A percentile compares a stretch with the other conserved stretches of the same genome.
Evolutionary conservation across 1,140 invertebrate genomes (phyloP).

Genomic region (Leptinotarsa defecta): DNA sequence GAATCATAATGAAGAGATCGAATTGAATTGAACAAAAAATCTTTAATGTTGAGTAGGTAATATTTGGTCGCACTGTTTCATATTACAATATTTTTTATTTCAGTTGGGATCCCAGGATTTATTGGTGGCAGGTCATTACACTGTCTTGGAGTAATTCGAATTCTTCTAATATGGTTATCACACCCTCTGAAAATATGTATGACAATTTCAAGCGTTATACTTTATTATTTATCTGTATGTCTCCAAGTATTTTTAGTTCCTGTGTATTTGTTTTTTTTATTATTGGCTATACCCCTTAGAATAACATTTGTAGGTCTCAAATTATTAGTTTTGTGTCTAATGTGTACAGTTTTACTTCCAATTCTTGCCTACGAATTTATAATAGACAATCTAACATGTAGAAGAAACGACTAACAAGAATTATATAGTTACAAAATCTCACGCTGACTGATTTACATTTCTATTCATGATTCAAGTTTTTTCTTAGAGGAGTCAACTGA

Average conservation of each 20-base stretch:
- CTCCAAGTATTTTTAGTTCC: background rate
- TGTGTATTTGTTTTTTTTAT: background rate
- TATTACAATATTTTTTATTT: background rate
- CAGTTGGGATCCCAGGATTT: background rate
- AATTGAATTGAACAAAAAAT: background rate
- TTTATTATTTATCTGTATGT: background rate
- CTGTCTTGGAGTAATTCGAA: background rate
- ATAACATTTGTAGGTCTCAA: conserved; percentile 9
- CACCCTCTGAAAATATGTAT: background rate
- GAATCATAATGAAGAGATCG: background rate
- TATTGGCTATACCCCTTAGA: background rate
- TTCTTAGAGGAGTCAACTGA: background rate
- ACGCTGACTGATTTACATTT: background rate
- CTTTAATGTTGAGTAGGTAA: background rate
- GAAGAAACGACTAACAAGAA: no score
- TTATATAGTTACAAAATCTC: no score
- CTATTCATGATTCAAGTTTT: background rate
- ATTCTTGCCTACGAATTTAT: background rate
- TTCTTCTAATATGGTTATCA: background rate
- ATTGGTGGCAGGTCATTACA: background rate
- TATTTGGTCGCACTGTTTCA: background rate
- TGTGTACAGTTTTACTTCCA: background rate
- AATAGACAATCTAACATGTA: background rate
- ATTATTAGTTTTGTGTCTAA: background rate
- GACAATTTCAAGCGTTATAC: background rate